phyloP scores from a whole-genome alignment of 1,140 invertebrate species.

The Medauroidea extradentata region DNA sequence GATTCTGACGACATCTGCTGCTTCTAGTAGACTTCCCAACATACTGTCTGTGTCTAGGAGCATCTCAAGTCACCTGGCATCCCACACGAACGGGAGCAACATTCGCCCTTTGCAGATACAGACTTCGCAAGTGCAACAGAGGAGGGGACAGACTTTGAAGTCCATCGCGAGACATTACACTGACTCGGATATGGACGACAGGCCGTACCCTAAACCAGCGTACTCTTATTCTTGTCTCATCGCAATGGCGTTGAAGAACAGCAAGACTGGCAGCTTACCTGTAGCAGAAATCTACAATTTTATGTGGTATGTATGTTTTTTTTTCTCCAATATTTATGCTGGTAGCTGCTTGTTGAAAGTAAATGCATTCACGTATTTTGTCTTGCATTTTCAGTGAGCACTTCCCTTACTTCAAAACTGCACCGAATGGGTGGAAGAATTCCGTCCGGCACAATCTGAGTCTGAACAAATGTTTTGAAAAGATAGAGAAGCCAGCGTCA shows the following conservation, averaged over 20 bases:
- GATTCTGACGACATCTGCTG: no score
- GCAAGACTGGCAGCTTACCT: constrained; percentile 85
- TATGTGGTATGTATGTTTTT: constrained; percentile 78
- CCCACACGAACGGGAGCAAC: no score
- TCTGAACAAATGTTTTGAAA: constrained; percentile 96
- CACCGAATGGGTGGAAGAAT: constrained; percentile 97
- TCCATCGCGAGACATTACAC: constrained; percentile 11
- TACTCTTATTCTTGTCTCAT: constrained; percentile 98
- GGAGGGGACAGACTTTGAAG: background rate
- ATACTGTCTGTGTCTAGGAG: no score
- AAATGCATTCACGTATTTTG: background rate
- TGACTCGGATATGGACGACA: constrained; percentile 51
- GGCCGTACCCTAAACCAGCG: constrained; percentile 88
- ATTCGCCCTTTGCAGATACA: no score
- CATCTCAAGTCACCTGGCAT: no score
- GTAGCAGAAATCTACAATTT: constrained; percentile 99
- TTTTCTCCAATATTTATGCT: background rate
- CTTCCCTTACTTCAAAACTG: constrained; percentile 96
- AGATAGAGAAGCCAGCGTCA: constrained; percentile 89
- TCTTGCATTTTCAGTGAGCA: constrained; percentile 66
- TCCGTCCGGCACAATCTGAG: constrained; percentile 94
- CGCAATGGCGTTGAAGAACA: constrained; percentile 96
- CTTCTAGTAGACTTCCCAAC: no score
- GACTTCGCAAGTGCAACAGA: background rate
- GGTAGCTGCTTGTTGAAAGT: background rate